These are phyloP conservation scores for Brachypterus glaber DNA, from an alignment of 2,888 invertebrate genomes.

Conservation along the genomic window DNA sequence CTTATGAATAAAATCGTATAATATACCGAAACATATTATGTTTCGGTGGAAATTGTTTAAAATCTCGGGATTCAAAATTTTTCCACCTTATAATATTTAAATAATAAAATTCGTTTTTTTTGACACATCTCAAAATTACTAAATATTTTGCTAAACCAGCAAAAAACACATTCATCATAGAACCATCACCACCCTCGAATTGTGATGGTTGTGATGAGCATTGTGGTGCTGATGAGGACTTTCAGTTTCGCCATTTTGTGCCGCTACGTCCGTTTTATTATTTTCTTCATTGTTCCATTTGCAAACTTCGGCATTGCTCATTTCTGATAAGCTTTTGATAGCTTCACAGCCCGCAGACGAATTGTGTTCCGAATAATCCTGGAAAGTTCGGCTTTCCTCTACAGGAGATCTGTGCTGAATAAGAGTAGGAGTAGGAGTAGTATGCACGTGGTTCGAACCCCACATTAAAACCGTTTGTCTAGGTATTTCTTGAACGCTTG, in stretches of 20 bases:
- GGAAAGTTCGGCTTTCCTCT: too few species aligned
- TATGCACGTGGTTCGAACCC: conserved; percentile 48
- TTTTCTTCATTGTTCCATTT: conserved; percentile 35
- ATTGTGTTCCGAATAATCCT: conserved; percentile 21
- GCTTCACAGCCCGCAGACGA: conserved; percentile 32
- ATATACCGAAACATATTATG: too few species aligned
- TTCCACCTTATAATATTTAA: too few species aligned
- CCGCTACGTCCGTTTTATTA: conserved; percentile 30
- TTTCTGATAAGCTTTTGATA: conserved; percentile 34
- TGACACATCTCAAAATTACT: too few species aligned
- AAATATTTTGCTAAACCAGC: conserved; percentile 16
- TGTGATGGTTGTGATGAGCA: conserved; percentile 37
- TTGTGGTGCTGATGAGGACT: conserved; percentile 38
- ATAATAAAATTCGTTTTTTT: too few species aligned
- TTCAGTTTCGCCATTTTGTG: conserved; percentile 31
- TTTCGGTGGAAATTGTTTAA: too few species aligned
- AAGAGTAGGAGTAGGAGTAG: conserved; percentile 27
- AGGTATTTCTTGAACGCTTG: conserved; percentile 46
- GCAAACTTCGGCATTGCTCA: conserved; percentile 36
- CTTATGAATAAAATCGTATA: too few species aligned
- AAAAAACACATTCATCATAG: conserved; percentile 37
- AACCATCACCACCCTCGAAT: conserved; percentile 41
- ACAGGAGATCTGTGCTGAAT: conserved; percentile 33
- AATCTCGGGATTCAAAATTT: too few species aligned
- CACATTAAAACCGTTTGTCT: conserved; percentile 91